Base-by-base conservation (phyloP, 2,888 invertebrate genomes). In the Drepanosiphum platanoidis region DNA sequence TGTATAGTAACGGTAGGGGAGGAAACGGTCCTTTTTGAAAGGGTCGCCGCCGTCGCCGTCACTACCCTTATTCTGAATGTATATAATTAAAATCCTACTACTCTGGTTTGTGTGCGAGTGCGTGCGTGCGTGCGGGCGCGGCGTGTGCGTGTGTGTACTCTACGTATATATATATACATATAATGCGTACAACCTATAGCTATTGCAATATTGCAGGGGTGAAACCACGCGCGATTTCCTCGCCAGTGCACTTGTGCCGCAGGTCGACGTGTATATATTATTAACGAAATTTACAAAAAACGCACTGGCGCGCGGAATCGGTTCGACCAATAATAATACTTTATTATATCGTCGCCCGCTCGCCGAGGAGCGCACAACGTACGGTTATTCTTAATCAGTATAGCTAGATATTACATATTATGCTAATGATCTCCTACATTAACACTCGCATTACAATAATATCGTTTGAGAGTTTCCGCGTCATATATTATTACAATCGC, bases 51-150 rank as follows among this genome's bases (percentile, higher is more conserved):
- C 64, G 68, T 30, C 64, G 64, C 30, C 64, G 64, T 64, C 30
- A 64, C 64, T 64, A 64, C 64, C 30, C 64, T 46, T 64, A 52
- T 52, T 18, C 64, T 34, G 68, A 34, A 22, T 68, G 68, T 68
- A 22, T 68, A 68, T 68, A 68, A 68, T 68, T 68, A 68, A 68
- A 68, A 68, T 68, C 64, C 64, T 30, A 64, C 64, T 61, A 61
- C 58, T 64, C 1, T 27, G 15, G 15, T 15, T 30, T 30, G 68
- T 18, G 68, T 68, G 68, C n/a, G n/a, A n/a, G n/a, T 68, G 32
- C 61, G 8, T 18, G 64, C 64, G 30, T 52, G 52, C 22, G 22
- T 42, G 9, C 9, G 46, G n/a, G n/a, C 9, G 9, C 9, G 18
- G 52, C 22, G 52, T 52, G 22, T 3, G 46, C 46, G 13, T 46